phyloP scores from a whole-genome alignment of 2,797 vertebrate genomes.

The Clarias pachynema region DNA sequence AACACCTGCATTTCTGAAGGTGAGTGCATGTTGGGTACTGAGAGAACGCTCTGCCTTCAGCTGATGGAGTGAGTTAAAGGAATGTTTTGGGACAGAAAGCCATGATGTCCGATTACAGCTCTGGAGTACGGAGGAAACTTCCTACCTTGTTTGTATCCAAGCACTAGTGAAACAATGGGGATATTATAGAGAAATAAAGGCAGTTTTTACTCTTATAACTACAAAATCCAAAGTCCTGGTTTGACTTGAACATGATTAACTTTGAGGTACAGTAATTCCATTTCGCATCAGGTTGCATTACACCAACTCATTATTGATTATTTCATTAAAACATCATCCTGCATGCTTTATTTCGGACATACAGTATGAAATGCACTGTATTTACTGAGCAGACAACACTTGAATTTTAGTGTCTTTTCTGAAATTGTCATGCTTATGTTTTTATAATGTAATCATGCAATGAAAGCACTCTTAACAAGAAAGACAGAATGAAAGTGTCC shows the following conservation, averaged over 20 bases:
- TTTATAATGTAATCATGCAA: constrained; percentile 12
- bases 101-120: too few species aligned
- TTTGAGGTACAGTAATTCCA: background rate
- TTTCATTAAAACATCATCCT: background rate
- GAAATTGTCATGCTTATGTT: background rate
- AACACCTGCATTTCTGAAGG: too few species aligned
- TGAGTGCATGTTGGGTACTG: too few species aligned
- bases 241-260: background rate
- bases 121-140: too few species aligned
- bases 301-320: background rate
- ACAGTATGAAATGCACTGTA: background rate
- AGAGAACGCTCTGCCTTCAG: too few species aligned
- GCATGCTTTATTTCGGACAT: background rate
- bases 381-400: background rate
- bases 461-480: background rate
- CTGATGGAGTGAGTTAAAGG: too few species aligned
- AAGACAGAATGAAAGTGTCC: constrained; percentile 8
- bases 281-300: background rate
- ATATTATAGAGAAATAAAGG: too few species aligned
- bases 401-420: background rate
- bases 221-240: too few species aligned
- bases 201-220: too few species aligned
- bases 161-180: too few species aligned
- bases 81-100: too few species aligned
- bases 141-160: too few species aligned